A percentile compares a stretch with the other conserved stretches of the same genome.
Conservation (phyloP, 2,888 invertebrate species). For the Drosophila greeni region DNA sequence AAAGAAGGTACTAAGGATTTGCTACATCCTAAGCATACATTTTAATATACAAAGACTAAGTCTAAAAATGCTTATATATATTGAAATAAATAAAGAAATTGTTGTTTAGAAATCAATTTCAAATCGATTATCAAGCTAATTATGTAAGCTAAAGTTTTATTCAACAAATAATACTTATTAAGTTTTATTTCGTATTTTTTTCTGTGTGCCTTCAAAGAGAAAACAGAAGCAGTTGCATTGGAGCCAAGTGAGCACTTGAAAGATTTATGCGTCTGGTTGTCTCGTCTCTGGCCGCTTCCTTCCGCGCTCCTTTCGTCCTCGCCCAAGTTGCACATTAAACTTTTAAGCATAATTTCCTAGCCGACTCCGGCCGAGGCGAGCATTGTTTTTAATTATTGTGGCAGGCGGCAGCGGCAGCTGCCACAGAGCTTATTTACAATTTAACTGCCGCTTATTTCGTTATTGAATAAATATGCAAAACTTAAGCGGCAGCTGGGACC, state of each 20-base stretch:
- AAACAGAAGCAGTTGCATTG: conserved; percentile 15
- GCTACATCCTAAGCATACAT: too few species aligned
- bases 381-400: conserved; percentile 43
- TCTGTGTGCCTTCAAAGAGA: background rate
- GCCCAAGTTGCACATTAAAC: conserved; percentile 53
- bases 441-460: conserved; percentile 58
- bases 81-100: background rate
- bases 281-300: conserved; percentile 22
- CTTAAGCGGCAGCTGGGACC: conserved; percentile 46
- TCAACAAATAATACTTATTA: background rate
- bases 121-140: background rate
- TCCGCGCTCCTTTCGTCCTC: conserved; percentile 2
- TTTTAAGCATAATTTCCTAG: conserved; percentile 43
- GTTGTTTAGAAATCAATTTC: too few species aligned
- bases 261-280: conserved; percentile 58
- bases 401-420: conserved; percentile 36
- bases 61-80: background rate
- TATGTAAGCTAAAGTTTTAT: background rate
- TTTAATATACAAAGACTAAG: background rate
- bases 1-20: too few species aligned
- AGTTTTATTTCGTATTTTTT: background rate
- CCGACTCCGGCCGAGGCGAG: conserved; percentile 2
- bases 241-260: conserved; percentile 46
- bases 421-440: conserved; percentile 63
- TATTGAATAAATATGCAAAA: conserved; percentile 67